These are phyloP conservation scores for Pristionchus japonicus DNA, from an alignment of 2,888 invertebrate genomes.

Conservation along the genomic window DNA sequence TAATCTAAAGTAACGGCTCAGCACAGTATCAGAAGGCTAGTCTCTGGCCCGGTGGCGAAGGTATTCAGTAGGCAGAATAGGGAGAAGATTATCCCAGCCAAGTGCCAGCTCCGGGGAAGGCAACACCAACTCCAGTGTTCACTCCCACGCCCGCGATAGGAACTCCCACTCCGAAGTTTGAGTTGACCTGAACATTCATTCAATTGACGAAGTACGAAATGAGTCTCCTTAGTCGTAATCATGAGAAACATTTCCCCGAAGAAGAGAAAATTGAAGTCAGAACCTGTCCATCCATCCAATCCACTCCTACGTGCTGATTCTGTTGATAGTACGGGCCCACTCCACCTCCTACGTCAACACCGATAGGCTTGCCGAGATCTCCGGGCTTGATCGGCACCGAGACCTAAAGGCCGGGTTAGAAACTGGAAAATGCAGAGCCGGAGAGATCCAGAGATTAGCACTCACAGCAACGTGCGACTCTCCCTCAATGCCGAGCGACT, in stretches of 20 bases:
- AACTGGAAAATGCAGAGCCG: background rate
- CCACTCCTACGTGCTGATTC: constrained; percentile 71
- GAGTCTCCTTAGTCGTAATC: background rate
- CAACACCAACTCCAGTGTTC: constrained; percentile 60
- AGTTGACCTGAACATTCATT: constrained; percentile 51
- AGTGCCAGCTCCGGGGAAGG: constrained; percentile 52
- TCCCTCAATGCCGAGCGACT: constrained; percentile 69
- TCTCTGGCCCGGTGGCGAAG: too few species aligned
- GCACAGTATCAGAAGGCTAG: too few species aligned
- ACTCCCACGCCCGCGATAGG: constrained; percentile 70
- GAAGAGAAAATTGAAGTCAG: background rate
- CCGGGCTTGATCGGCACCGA: constrained; percentile 63
- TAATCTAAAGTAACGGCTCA: background rate
- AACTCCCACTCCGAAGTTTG: constrained; percentile 69
- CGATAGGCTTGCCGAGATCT: constrained; percentile 66
- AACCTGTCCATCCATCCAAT: constrained; percentile 66
- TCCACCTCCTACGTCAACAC: constrained; percentile 67
- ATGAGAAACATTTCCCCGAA: background rate
- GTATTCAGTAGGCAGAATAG: too few species aligned
- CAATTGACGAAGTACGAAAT: too few species aligned
- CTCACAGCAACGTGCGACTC: constrained; percentile 62
- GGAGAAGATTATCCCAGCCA: too few species aligned
- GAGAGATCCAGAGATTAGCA: background rate
- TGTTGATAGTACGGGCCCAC: constrained; percentile 72
- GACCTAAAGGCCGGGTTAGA: constrained; percentile 54